These are phyloP conservation scores for Champsocephalus esox DNA, from an alignment of 2,797 vertebrate species.

Conservation along the genomic window DNA sequence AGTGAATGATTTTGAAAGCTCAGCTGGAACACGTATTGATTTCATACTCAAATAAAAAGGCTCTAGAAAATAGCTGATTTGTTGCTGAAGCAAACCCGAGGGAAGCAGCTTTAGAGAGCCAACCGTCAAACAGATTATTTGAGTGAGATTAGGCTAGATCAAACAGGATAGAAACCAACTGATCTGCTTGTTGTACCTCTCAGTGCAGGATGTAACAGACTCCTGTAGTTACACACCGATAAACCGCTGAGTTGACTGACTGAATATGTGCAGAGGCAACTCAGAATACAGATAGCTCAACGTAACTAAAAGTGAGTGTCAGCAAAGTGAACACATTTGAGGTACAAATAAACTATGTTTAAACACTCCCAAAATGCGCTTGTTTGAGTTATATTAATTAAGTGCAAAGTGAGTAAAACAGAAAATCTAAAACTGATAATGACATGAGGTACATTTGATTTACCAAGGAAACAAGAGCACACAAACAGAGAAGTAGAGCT, in stretches of 20 bases:
- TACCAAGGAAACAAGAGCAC: not conserved
- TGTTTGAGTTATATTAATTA: not conserved
- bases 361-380: not conserved
- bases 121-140: constrained; percentile 40
- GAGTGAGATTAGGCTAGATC: constrained; percentile 54
- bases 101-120: constrained; percentile 24
- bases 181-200: constrained; percentile 31
- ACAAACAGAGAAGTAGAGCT: constrained; percentile 8
- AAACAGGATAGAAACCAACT: constrained; percentile 51
- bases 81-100: constrained; percentile 25
- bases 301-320: not conserved
- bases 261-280: constrained; percentile 7
- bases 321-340: constrained; percentile 10
- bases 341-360: not conserved
- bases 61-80: constrained; percentile 10
- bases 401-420: not conserved
- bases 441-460: not conserved
- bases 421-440: not conserved
- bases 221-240: constrained; percentile 2
- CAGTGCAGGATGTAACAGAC: not conserved
- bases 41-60: constrained; percentile 26
- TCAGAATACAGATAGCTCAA: constrained; percentile 21
- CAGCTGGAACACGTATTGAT: constrained; percentile 1
- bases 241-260: constrained; percentile 22
- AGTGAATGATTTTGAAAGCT: constrained; percentile 7